A percentile compares a stretch with the other conserved stretches of the same genome.
Evolutionary conservation across 1,140 invertebrate species (phyloP).

Genomic region (Drosophila lowei): DNA sequence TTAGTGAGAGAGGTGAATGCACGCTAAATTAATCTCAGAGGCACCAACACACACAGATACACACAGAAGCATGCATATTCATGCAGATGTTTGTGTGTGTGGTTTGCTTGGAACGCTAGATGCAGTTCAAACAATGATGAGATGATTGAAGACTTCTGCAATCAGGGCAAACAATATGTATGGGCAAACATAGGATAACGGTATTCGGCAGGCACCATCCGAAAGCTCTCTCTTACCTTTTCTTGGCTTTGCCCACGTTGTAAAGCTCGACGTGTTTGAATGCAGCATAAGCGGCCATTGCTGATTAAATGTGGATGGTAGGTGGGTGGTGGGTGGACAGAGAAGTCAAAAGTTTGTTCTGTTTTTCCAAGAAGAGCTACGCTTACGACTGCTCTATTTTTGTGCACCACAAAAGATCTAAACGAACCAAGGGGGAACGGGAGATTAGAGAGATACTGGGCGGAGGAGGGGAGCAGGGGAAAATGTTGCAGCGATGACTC

Average conservation of each 20-base stretch:
- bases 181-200: too few relatives aligned
- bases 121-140: background rate
- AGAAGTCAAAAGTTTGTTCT: slow-evolving; percentile 8
- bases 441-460: slow-evolving; percentile 18
- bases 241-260: slow-evolving; percentile 88
- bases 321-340: background rate
- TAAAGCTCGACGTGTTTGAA: slow-evolving; percentile 89
- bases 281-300: slow-evolving; percentile 88
- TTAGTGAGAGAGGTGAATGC: slow-evolving; percentile 64
- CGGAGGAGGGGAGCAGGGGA: background rate
- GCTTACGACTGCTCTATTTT: slow-evolving; percentile 46
- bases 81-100: background rate
- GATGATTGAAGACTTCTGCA: background rate
- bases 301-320: slow-evolving; percentile 24
- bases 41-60: slow-evolving; percentile 18
- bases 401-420: slow-evolving; percentile 44
- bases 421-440: slow-evolving; percentile 6
- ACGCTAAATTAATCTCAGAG: slow-evolving; percentile 63
- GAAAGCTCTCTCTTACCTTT: slow-evolving; percentile 84
- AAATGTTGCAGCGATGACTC: slow-evolving; percentile 46
- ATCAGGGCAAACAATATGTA: slow-evolving; percentile 2
- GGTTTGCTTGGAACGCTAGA: slow-evolving; percentile 5
- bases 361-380: slow-evolving; percentile 43
- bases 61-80: background rate
- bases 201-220: background rate